Evolutionary conservation across 2,888 invertebrate species (phyloP).

Genomic region (Spodoptera picta): DNA sequence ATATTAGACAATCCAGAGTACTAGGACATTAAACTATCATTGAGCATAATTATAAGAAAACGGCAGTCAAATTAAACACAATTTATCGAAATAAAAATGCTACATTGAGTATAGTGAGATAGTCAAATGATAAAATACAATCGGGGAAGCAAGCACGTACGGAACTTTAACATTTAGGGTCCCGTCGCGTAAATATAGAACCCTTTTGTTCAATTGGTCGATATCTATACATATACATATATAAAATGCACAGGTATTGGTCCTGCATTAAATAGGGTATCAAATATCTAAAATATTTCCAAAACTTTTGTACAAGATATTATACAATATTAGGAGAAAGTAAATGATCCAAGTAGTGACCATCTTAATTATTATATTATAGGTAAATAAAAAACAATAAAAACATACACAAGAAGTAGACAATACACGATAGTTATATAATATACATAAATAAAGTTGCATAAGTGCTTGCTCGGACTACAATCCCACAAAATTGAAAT

Average conservation of each 20-base stretch:
- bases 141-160: conserved; percentile 52
- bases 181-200: conserved; percentile 44
- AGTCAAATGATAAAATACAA: conserved; percentile 72
- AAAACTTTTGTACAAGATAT: conserved; percentile 51
- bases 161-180: conserved; percentile 50
- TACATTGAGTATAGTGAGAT: conserved; percentile 82
- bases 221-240: conserved; percentile 24
- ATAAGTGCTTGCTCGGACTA: conserved; percentile 56
- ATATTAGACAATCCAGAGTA: conserved; percentile 68
- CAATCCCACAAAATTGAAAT: conserved; percentile 54
- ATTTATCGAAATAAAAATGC: conserved; percentile 79
- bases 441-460: conserved; percentile 44
- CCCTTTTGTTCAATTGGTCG: conserved; percentile 51
- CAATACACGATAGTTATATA: conserved; percentile 7
- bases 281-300: conserved; percentile 51
- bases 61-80: conserved; percentile 83
- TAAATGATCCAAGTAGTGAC: conserved; percentile 19
- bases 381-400: too few relatives aligned
- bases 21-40: conserved; percentile 77
- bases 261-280: conserved; percentile 49
- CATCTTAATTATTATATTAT: too few relatives aligned
- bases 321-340: conserved; percentile 28
- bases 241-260: conserved; percentile 43
- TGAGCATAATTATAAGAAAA: conserved; percentile 86
- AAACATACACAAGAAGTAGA: too few relatives aligned